Evolutionary conservation across 2,797 vertebrate genomes (phyloP).

Genomic region (Sebastes ruberrimus): DNA sequence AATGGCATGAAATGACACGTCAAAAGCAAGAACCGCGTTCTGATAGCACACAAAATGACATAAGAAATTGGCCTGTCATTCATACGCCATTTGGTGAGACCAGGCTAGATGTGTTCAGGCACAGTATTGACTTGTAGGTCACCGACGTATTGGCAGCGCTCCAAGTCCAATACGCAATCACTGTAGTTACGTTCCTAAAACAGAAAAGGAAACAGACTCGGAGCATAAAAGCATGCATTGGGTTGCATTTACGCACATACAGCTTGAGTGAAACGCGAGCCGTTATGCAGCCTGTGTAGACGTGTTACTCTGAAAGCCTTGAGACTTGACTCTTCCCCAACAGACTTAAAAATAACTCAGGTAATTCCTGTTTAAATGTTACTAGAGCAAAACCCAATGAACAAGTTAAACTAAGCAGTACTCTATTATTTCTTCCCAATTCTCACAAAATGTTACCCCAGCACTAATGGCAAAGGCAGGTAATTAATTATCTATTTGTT

Average conservation of each 20-base stretch:
- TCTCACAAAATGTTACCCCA: constrained; percentile 12
- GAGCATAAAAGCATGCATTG: background rate
- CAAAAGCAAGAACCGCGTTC: no score
- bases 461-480: background rate
- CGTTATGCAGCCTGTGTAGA: background rate
- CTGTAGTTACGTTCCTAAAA: background rate
- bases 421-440: background rate
- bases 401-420: background rate
- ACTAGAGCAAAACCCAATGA: constrained; percentile 1
- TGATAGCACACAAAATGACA: no score
- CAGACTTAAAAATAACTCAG: background rate
- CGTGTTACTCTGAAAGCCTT: background rate
- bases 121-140: background rate
- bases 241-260: background rate
- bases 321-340: background rate
- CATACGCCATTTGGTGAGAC: no score
- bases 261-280: background rate
- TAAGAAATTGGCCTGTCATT: no score
- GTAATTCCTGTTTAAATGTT: constrained; percentile 14
- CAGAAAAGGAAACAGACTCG: background rate
- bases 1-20: no score
- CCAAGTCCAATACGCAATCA: background rate
- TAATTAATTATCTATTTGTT: constrained; percentile 30
- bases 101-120: background rate
- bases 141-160: background rate